Conservation (phyloP, 2,113 vertebrate species). For the Pycnonotus jocosus region DNA sequence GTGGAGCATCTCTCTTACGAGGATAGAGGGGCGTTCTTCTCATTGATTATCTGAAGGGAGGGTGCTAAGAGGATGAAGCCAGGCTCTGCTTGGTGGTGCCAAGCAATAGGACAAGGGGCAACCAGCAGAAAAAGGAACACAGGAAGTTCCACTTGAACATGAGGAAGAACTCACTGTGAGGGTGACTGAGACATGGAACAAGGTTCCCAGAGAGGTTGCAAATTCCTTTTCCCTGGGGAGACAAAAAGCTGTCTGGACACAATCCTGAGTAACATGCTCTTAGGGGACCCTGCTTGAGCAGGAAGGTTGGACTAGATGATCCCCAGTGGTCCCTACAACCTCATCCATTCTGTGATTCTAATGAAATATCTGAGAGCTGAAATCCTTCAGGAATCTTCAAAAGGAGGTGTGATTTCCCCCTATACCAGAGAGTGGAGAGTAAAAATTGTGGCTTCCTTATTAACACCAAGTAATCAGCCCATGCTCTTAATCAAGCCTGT, state of each 20-base stretch:
- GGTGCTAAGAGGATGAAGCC: neutral
- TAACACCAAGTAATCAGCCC: neutral
- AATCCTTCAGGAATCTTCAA: neutral
- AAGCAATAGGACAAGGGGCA: neutral
- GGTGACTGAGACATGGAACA: neutral
- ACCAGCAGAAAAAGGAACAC: neutral
- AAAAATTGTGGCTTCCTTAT: neutral
- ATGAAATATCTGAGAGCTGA: neutral
- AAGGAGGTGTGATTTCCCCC: neutral
- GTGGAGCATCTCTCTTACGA: neutral
- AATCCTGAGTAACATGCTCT: neutral
- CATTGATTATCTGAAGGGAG: neutral
- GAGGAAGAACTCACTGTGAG: neutral
- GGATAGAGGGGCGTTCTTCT: neutral
- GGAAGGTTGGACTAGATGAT: neutral
- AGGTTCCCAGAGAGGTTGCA: neutral
- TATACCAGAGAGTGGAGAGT: fast-evolving
- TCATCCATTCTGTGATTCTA: neutral
- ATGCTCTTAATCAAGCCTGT: neutral
- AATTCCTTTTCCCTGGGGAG: neutral
- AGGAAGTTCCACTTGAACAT: neutral
- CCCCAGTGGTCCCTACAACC: neutral
- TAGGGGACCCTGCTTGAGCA: neutral
- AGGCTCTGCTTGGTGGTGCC: neutral
- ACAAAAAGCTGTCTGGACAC: neutral